A percentile compares a stretch with the other conserved stretches of the same genome.
phyloP scores from a whole-genome alignment of 2,797 vertebrate genomes.

The Enteromius unitaeniatus region DNA sequence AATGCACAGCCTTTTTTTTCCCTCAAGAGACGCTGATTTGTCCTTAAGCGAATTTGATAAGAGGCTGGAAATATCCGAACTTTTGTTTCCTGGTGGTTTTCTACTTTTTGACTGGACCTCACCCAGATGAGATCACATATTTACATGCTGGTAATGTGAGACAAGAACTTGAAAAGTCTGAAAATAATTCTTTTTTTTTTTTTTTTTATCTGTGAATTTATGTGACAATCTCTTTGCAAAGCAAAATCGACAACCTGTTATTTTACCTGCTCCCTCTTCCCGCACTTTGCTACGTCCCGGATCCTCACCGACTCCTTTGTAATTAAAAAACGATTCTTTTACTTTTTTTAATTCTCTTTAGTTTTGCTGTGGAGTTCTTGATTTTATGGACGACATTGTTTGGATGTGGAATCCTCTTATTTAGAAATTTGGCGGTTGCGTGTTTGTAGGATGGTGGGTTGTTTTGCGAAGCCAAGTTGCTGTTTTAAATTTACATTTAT shows the following conservation, averaged over 20 bases:
- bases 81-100: slow-evolving; percentile 75
- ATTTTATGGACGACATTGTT: slow-evolving; percentile 68
- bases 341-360: slow-evolving; percentile 53
- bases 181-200: slow-evolving; percentile 70
- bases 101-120: slow-evolving; percentile 73
- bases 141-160: slow-evolving; percentile 74
- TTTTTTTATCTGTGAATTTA: slow-evolving; percentile 74
- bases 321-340: slow-evolving; percentile 55
- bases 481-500: slow-evolving; percentile 64
- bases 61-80: slow-evolving; percentile 73
- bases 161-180: slow-evolving; percentile 71
- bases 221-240: slow-evolving; percentile 64
- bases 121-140: slow-evolving; percentile 71
- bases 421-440: slow-evolving; percentile 57
- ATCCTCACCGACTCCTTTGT: slow-evolving; percentile 58
- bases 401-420: slow-evolving; percentile 64
- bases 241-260: slow-evolving; percentile 67
- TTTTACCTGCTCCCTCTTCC: slow-evolving; percentile 75
- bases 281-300: slow-evolving; percentile 72
- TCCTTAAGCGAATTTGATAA: slow-evolving; percentile 68
- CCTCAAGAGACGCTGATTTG: slow-evolving; percentile 67
- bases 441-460: slow-evolving; percentile 61
- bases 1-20: slow-evolving; percentile 76
- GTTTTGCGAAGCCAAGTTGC: slow-evolving; percentile 61
- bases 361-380: slow-evolving; percentile 78